phyloP scores from a whole-genome alignment of 1,140 invertebrate species.

The Atta texana region DNA sequence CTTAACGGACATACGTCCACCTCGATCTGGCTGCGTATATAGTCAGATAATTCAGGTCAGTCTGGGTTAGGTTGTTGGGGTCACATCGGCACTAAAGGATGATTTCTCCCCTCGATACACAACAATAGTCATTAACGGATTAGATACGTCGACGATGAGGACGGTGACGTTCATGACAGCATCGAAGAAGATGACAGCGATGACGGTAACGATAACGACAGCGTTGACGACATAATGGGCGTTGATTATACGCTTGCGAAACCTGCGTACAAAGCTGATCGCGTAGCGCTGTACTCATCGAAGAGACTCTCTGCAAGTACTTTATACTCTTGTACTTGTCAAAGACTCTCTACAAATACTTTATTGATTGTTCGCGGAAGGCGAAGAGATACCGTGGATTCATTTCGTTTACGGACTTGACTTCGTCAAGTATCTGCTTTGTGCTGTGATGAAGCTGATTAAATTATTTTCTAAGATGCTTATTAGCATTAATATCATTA shows the following conservation, averaged over 20 bases:
- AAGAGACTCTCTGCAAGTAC: conserved; percentile 4
- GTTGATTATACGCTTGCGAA: conserved; percentile 71
- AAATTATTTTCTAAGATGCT: not conserved
- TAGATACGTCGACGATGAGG: conserved; percentile 50
- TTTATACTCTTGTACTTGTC: not conserved
- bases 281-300: not conserved
- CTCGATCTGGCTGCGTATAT: conserved; percentile 48
- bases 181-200: conserved; percentile 29
- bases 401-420: not conserved
- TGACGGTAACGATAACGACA: conserved; percentile 24
- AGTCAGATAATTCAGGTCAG: conserved; percentile 78
- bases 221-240: conserved; percentile 51
- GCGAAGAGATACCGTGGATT: not conserved
- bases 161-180: conserved; percentile 30
- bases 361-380: not conserved
- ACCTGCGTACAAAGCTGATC: conserved; percentile 69
- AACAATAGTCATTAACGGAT: conserved; percentile 81
- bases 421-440: not conserved
- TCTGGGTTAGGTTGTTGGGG: conserved; percentile 60
- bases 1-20: conserved; percentile 75
- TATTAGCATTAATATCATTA: too few relatives aligned
- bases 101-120: conserved; percentile 69
- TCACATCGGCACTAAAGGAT: conserved; percentile 64
- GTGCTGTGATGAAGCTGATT: not conserved
- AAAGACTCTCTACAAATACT: not conserved